Conservation (phyloP, 2,888 invertebrate species). For the Terebella lapidaria region DNA sequence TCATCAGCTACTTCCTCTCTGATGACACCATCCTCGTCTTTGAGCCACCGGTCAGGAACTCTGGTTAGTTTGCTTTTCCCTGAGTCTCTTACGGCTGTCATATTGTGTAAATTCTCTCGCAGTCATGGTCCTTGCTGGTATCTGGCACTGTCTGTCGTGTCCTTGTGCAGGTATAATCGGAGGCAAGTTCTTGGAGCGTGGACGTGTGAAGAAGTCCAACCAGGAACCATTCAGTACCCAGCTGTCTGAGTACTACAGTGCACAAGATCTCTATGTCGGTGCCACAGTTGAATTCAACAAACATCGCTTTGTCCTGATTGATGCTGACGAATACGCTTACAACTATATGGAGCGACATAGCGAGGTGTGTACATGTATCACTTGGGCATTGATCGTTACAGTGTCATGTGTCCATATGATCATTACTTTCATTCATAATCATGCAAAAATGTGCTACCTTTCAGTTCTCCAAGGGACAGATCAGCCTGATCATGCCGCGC, state of each 20-base stretch:
- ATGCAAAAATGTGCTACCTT: neutral
- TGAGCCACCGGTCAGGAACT: slow-evolving; percentile 52
- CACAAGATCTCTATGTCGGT: slow-evolving; percentile 48
- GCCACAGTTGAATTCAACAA: slow-evolving; percentile 47
- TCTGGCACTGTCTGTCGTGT: too few species aligned
- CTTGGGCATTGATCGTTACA: neutral
- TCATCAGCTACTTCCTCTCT: slow-evolving; percentile 52
- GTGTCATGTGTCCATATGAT: neutral
- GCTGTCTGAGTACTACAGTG: slow-evolving; percentile 49
- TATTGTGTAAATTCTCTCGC: too few species aligned
- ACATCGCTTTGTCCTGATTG: slow-evolving; percentile 47
- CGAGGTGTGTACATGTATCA: slow-evolving; percentile 59
- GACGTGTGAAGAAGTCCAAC: slow-evolving; percentile 55
- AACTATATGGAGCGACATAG: slow-evolving; percentile 73
- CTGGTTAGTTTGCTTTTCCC: slow-evolving; percentile 37
- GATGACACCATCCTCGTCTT: slow-evolving; percentile 52
- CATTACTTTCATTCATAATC: neutral
- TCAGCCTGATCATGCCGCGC: neutral
- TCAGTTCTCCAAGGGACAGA: neutral
- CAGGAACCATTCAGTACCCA: slow-evolving; percentile 58
- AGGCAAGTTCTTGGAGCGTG: slow-evolving; percentile 53
- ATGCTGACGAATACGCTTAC: slow-evolving; percentile 54
- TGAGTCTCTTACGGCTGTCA: too few species aligned
- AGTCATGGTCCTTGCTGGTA: too few species aligned
- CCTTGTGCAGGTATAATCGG: slow-evolving; percentile 43